These are phyloP conservation scores for Tenthredo scrophulariae DNA, from an alignment of 2,888 invertebrate species.

Conservation along the genomic window DNA sequence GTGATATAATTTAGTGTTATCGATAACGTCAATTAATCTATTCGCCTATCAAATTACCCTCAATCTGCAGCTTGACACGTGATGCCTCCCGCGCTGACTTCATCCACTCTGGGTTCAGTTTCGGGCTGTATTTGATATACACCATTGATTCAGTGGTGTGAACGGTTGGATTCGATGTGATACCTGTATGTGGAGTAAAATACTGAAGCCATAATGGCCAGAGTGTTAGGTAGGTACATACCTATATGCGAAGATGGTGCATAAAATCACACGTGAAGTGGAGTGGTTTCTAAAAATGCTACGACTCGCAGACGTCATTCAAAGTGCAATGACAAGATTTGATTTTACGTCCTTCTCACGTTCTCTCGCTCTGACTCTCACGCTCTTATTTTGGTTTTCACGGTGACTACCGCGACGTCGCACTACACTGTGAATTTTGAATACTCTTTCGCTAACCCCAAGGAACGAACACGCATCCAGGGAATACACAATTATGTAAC, in stretches of 20 bases:
- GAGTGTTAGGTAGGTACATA: not conserved
- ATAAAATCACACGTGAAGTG: not conserved
- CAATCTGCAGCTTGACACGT: not conserved
- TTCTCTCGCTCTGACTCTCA: not conserved
- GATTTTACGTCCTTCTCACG: not conserved
- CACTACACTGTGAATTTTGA: not conserved
- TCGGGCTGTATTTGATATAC: not conserved
- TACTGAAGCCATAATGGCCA: not conserved
- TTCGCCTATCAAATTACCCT: not conserved
- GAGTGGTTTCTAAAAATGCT: slow-evolving; percentile 17
- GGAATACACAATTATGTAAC: not conserved
- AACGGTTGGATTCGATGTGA: not conserved
- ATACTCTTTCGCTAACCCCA: not conserved
- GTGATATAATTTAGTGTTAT: not conserved
- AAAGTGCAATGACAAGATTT: slow-evolving; percentile 27
- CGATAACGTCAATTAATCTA: not conserved
- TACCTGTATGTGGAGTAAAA: not conserved
- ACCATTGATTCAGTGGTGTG: not conserved
- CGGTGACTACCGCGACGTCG: not conserved
- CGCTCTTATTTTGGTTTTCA: not conserved
- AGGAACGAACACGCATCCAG: not conserved
- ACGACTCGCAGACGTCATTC: slow-evolving; percentile 18
- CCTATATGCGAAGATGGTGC: not conserved
- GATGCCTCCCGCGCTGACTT: not conserved
- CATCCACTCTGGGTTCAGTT: not conserved